Conservation (phyloP, 2,797 vertebrate species). For the Buphagus erythrorhynchus region DNA sequence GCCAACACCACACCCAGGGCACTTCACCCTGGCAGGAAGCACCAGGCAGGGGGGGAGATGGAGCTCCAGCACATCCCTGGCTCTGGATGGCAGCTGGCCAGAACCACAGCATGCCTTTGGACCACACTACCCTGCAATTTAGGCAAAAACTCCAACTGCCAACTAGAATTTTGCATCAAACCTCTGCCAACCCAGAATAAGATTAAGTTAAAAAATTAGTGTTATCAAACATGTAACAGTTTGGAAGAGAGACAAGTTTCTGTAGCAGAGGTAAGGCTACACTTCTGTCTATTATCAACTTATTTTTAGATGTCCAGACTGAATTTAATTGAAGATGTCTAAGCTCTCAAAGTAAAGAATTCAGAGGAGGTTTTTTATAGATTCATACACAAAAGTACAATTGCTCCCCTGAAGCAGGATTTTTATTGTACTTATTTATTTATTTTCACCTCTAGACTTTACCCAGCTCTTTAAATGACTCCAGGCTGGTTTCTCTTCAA, state of each 20-base stretch:
- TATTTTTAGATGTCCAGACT: slow-evolving; percentile 38
- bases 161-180: neutral
- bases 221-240: neutral
- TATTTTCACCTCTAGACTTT: neutral
- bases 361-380: neutral
- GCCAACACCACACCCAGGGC: too few species aligned
- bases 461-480: neutral
- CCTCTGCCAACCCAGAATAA: neutral
- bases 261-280: neutral
- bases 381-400: slow-evolving; percentile 21
- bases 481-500: neutral
- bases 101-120: neutral
- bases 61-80: neutral
- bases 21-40: neutral
- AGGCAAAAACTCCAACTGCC: neutral
- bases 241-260: neutral
- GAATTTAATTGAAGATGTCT: slow-evolving; percentile 16
- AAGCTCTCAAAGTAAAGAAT: slow-evolving; percentile 19
- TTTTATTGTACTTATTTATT: neutral
- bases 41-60: neutral
- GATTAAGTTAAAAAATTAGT: neutral
- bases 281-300: neutral
- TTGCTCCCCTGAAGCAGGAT: neutral
- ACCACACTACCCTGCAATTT: neutral
- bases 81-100: neutral